Evolutionary conservation across 2,797 vertebrate genomes (phyloP), one percentile per base, ranked within the genome.

Genomic region (Enoplosus armatus): DNA sequence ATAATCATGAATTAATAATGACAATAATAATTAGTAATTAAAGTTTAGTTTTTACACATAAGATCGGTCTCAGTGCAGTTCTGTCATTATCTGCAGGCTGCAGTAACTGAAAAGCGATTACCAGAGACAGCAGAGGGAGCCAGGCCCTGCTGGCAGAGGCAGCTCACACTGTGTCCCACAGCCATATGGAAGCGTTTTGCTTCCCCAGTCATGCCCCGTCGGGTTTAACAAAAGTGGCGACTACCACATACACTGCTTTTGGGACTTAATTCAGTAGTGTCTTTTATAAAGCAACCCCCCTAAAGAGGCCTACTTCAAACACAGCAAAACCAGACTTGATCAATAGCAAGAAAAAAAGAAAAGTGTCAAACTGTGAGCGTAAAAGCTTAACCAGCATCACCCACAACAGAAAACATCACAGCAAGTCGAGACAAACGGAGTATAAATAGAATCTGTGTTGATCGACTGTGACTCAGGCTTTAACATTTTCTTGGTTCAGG

Each of bases 161-260:
- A 73, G 89, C 89, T 91, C 90, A 62, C 82, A 75, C 88, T 75
- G 71, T 71, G 88, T 93, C 86, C 91, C 83, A 64, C 82, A 81
- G 80, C 86, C 95, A 95, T 94, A 93, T 95, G 94, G 94, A 95
- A 95, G 89, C 82, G 60, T 88, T 96, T 94, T 92, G 85, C 90
- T 85, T 91, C 86, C 77, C 87, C 89, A 87, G 93, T 92, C 92
- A 88, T 93, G 91, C 88, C 92, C 94, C 85, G 91, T 93, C 85
- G 84, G 90, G 70, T 90, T 93, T 85, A 93, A 90, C 90, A 85
- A 90, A 93, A 94, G 91, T 89, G 91, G 91, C 78, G 87, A 91
- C 92, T 89, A 92, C 93, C 90, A 89, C 91, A 92, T 89, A 84
- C 86, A 53, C 86, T 79, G 85, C 86, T 81, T 87, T 86, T 47